Evolutionary conservation across 2,113 vertebrate species (phyloP).

Genomic region (Sylvia atricapilla): DNA sequence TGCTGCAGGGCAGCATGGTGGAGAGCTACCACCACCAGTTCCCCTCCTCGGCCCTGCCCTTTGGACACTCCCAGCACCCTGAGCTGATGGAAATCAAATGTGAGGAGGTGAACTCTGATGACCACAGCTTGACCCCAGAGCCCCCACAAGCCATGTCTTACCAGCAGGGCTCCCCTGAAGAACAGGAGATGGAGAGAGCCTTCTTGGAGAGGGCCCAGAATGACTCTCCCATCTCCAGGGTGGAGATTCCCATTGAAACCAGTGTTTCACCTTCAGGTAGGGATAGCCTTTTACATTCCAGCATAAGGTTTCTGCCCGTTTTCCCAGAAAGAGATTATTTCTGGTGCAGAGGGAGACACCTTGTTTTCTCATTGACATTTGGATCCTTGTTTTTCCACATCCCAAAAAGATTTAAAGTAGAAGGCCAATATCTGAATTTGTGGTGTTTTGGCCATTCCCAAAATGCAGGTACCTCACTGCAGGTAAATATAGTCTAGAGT

Average conservation of each 20-base stretch:
- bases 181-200: slow-evolving; percentile 71
- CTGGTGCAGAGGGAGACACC: background rate
- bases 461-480: background rate
- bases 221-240: slow-evolving; percentile 63
- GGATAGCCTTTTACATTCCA: slow-evolving; percentile 7
- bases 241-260: slow-evolving; percentile 70
- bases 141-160: slow-evolving; percentile 72
- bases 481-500: background rate
- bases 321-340: background rate
- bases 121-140: slow-evolving; percentile 73
- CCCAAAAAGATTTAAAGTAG: background rate
- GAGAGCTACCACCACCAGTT: slow-evolving; percentile 67
- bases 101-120: slow-evolving; percentile 81
- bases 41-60: slow-evolving; percentile 69
- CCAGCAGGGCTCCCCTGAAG: slow-evolving; percentile 79
- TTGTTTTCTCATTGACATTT: background rate
- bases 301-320: background rate
- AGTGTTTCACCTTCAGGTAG: slow-evolving; percentile 84
- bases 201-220: slow-evolving; percentile 63
- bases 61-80: slow-evolving; percentile 76
- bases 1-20: slow-evolving; percentile 68
- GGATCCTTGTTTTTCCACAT: background rate
- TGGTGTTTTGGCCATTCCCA: background rate
- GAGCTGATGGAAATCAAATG: slow-evolving; percentile 84
- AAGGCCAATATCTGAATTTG: background rate